Conservation (phyloP, 2,888 invertebrate genomes). For the Apamea monoglypha region DNA sequence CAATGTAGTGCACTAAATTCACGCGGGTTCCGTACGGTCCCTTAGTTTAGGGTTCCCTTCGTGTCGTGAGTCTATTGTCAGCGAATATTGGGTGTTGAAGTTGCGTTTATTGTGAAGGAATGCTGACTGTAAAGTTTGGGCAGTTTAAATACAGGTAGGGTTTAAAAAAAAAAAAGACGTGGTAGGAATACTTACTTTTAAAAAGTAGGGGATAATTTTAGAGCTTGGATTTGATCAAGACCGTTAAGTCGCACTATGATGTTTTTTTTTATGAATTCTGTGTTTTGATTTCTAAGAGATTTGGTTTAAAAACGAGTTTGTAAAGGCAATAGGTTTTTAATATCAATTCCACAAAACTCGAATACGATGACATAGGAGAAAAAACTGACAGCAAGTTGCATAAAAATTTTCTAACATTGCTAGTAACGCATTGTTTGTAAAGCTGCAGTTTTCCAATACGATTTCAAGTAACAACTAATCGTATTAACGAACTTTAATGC, state of each 20-base stretch:
- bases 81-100: constrained; percentile 45
- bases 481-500: background rate
- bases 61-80: constrained; percentile 59
- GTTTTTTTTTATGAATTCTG: background rate
- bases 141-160: constrained; percentile 1
- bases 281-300: background rate
- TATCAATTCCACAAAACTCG: background rate
- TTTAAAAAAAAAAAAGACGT: constrained; percentile 2
- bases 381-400: background rate
- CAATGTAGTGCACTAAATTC: constrained; percentile 70
- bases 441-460: background rate
- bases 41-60: constrained; percentile 59
- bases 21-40: constrained; percentile 51
- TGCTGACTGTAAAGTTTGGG: constrained; percentile 4
- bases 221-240: constrained; percentile 10
- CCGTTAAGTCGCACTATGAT: background rate
- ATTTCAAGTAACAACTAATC: background rate
- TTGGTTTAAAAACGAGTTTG: background rate
- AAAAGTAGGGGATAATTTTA: background rate
- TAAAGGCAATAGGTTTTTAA: background rate
- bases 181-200: background rate
- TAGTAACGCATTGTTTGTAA: background rate
- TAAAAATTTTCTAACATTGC: background rate
- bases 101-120: constrained; percentile 47
- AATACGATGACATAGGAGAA: background rate